Conservation (phyloP, 2,113 vertebrate species). For the Dendropsophus ebraccatus region DNA sequence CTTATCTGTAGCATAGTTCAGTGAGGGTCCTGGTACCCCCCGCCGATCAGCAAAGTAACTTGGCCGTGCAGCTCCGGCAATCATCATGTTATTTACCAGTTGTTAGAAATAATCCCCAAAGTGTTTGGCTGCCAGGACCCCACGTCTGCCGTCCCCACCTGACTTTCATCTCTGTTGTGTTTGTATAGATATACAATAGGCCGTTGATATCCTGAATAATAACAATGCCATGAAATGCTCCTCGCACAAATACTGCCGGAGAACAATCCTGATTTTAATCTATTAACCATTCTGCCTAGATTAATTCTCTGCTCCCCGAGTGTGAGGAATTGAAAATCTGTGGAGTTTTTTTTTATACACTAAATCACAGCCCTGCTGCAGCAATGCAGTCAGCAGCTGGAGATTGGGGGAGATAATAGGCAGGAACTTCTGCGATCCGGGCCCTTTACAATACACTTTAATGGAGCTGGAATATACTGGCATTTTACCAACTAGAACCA, state of each 20-base stretch:
- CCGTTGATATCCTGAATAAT: conserved; percentile 25
- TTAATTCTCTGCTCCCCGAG: conserved; percentile 39
- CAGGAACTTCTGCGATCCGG: conserved; percentile 51
- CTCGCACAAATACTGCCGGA: conserved; percentile 14
- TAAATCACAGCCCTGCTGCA: conserved; percentile 57
- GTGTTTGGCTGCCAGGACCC: not conserved
- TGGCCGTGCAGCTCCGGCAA: too few species aligned
- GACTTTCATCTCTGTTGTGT: conserved; percentile 9
- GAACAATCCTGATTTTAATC: conserved; percentile 44
- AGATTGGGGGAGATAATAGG: conserved; percentile 33
- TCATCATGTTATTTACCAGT: too few species aligned
- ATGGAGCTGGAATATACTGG: conserved; percentile 49
- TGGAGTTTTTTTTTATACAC: conserved; percentile 55
- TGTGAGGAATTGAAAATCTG: conserved; percentile 64
- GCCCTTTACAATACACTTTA: conserved; percentile 51
- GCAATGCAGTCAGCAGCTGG: not conserved
- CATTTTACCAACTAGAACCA: conserved; percentile 56
- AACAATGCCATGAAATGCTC: not conserved
- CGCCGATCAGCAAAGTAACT: too few species aligned
- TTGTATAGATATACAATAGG: conserved; percentile 9
- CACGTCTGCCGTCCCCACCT: not conserved
- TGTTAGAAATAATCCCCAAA: not conserved
- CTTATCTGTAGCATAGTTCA: too few species aligned
- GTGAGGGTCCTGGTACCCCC: too few species aligned
- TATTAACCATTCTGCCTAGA: conserved; percentile 42